Conservation (phyloP, 2,797 vertebrate genomes). For the Odontamblyopus rebecca region DNA sequence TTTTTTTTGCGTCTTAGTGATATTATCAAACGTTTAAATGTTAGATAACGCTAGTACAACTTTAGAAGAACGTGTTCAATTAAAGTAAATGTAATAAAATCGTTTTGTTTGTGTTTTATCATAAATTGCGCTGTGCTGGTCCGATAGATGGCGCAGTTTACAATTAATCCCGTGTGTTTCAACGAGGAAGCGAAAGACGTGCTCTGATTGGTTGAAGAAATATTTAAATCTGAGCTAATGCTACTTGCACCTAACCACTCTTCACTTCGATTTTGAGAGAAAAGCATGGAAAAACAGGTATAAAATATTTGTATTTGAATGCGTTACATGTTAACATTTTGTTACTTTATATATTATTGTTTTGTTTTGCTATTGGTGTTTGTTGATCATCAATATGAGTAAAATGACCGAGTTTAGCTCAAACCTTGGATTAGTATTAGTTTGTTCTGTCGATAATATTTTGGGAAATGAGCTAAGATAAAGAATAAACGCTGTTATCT, state of each 20-base stretch:
- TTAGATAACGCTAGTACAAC: not conserved
- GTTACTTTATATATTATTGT: too few species aligned
- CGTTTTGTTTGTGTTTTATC: not conserved
- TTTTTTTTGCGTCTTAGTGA: not conserved
- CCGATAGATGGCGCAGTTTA: not conserved
- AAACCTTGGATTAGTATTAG: too few species aligned
- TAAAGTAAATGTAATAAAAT: not conserved
- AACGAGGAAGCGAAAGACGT: not conserved
- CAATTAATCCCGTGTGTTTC: not conserved
- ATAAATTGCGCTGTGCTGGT: not conserved
- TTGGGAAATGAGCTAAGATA: too few species aligned
- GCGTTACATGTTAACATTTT: too few species aligned
- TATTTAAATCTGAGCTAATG: not conserved
- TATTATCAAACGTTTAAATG: not conserved
- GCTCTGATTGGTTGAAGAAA: constrained; percentile 3
- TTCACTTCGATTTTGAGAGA: not conserved
- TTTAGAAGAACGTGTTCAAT: not conserved
- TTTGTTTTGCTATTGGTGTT: too few species aligned
- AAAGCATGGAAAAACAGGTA: not conserved
- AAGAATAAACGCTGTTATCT: too few species aligned
- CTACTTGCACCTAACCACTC: not conserved
- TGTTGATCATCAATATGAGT: too few species aligned
- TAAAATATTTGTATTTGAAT: not conserved
- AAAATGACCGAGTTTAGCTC: too few species aligned
- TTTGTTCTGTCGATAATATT: too few species aligned